Conservation (phyloP, 2,888 invertebrate species). For the Pheosia tremula region DNA sequence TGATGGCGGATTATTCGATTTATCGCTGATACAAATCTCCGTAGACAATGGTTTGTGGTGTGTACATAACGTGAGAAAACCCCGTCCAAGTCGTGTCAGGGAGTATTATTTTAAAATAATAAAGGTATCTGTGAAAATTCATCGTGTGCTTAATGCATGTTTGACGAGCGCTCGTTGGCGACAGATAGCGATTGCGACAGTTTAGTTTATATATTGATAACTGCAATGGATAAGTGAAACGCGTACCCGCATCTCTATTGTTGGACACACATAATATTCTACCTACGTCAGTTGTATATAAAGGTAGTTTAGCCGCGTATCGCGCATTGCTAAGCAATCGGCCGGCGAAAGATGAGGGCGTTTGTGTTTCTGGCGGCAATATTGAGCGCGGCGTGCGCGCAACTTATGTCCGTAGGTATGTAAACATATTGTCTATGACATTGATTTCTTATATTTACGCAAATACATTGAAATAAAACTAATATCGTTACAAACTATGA, state of each 20-base stretch:
- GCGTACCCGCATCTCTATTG: constrained; percentile 39
- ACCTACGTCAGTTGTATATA: constrained; percentile 44
- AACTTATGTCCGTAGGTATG: constrained; percentile 62
- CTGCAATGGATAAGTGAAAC: constrained; percentile 9
- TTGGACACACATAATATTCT: constrained; percentile 30
- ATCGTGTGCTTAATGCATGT: constrained; percentile 1
- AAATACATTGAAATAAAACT: too few species aligned
- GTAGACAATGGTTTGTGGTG: constrained; percentile 2
- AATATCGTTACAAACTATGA: too few species aligned
- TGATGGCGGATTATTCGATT: constrained; percentile 33
- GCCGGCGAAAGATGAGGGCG: constrained; percentile 58
- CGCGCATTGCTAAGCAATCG: constrained; percentile 39
- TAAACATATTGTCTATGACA: constrained; percentile 1
- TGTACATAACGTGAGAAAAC: constrained; percentile 10
- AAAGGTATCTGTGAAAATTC: not conserved
- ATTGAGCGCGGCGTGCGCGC: constrained; percentile 47
- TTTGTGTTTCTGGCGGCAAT: constrained; percentile 51
- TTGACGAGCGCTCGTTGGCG: constrained; percentile 2
- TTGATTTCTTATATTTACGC: too few species aligned
- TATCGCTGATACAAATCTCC: constrained; percentile 16
- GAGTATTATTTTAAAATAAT: not conserved
- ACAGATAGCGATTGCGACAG: constrained; percentile 19
- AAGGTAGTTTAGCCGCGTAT: constrained; percentile 40
- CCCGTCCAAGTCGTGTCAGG: not conserved
- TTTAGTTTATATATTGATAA: constrained; percentile 17